A percentile compares a stretch with the other conserved stretches of the same genome.
These are phyloP conservation scores for Scopus umbretta DNA, from an alignment of 2,113 vertebrate genomes.

Conservation along the genomic window DNA sequence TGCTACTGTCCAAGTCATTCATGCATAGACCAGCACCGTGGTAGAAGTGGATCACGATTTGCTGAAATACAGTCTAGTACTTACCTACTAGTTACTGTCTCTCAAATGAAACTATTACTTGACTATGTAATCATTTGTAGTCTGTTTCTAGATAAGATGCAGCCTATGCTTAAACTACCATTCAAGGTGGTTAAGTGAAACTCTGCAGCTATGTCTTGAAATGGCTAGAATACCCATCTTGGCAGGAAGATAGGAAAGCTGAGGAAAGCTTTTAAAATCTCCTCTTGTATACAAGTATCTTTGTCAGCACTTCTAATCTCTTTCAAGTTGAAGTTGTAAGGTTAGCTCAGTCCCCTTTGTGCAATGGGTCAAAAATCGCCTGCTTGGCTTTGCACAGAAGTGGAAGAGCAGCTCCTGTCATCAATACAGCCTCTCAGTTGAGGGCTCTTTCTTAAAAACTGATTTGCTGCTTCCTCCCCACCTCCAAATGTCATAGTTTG, in stretches of 20 bases:
- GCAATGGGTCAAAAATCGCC: neutral
- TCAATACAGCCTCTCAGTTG: neutral
- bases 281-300: neutral
- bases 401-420: neutral
- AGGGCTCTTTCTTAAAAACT: neutral
- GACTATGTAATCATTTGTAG: neutral
- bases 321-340: neutral
- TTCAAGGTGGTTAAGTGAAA: neutral
- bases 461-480: neutral
- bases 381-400: neutral
- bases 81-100: neutral
- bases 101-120: neutral
- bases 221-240: neutral
- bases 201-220: neutral
- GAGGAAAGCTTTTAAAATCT: neutral
- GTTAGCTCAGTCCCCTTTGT: neutral
- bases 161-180: neutral
- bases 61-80: neutral
- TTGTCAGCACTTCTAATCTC: neutral
- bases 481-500: neutral
- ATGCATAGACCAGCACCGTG: neutral
- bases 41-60: neutral
- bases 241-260: neutral
- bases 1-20: neutral
- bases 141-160: neutral